These are phyloP conservation scores for Salvelinus sp. DNA, from an alignment of 2,113 vertebrate species.

Conservation along the genomic window DNA sequence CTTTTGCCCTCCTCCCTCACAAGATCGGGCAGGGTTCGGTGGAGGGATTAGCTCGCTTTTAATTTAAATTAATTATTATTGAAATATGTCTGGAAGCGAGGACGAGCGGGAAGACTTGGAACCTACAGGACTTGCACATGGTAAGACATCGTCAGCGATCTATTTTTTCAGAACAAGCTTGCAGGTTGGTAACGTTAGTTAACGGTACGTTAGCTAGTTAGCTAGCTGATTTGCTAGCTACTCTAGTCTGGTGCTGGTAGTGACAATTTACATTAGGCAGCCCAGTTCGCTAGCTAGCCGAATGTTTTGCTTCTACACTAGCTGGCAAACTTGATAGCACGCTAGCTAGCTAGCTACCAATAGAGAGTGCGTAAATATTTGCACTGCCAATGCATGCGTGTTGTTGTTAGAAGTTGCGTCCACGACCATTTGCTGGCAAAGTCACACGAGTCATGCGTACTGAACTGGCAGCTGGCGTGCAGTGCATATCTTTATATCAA, in stretches of 20 bases:
- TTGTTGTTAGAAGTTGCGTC: constrained; percentile 1
- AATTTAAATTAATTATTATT: constrained; percentile 37
- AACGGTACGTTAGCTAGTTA: constrained; percentile 55
- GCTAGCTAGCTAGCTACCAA: too few relatives aligned
- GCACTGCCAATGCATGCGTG: background rate
- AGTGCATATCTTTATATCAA: too few relatives aligned
- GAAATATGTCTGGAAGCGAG: constrained; percentile 75
- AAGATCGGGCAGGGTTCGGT: constrained; percentile 55
- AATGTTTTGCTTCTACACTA: background rate
- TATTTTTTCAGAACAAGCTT: constrained; percentile 21
- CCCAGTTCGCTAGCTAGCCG: background rate
- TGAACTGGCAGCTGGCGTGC: too few relatives aligned
- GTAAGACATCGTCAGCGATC: constrained; percentile 65
- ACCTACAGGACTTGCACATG: constrained; percentile 60
- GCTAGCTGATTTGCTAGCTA: constrained; percentile 47
- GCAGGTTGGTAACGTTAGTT: constrained; percentile 32
- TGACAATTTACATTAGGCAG: background rate
- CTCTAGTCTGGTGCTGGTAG: background rate
- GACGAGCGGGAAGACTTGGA: constrained; percentile 75
- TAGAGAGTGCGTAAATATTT: too few relatives aligned
- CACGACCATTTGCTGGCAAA: background rate
- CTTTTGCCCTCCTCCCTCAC: constrained; percentile 75
- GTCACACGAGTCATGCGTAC: background rate
- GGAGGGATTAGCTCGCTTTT: constrained; percentile 59
- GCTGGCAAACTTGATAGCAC: too few relatives aligned